phyloP scores from a whole-genome alignment of 2,113 vertebrate species.

The Cyanistes caeruleus region DNA sequence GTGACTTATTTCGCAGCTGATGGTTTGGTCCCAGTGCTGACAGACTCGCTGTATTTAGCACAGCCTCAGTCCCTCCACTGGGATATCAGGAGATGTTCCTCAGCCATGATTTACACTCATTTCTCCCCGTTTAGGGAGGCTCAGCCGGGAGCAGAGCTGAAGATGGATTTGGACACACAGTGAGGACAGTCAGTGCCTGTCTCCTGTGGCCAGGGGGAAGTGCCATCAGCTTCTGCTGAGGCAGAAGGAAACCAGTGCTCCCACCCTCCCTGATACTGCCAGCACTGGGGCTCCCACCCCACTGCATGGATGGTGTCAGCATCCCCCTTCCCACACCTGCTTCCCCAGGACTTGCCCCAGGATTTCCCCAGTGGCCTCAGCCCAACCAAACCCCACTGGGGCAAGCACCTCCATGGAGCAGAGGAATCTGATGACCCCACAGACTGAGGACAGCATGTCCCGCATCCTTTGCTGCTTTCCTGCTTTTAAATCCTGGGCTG shows the following conservation, averaged over 20 bases:
- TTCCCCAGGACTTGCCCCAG: background rate
- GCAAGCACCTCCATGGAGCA: rapidly evolving
- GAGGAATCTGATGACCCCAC: rapidly evolving
- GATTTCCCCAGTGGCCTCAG: background rate
- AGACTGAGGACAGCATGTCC: background rate
- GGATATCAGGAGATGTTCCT: background rate
- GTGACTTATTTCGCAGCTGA: background rate
- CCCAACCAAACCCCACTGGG: rapidly evolving
- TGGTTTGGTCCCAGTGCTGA: background rate
- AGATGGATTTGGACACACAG: background rate
- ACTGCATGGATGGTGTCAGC: rapidly evolving
- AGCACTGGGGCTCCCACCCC: background rate
- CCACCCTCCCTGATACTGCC: background rate
- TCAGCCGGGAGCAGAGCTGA: background rate
- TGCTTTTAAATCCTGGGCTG: background rate
- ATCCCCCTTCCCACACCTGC: background rate
- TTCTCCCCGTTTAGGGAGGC: background rate
- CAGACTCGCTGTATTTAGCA: background rate
- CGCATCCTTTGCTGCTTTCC: background rate
- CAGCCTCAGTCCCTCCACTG: background rate
- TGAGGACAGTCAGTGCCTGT: rapidly evolving
- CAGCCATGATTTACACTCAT: background rate
- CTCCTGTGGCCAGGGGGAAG: background rate
- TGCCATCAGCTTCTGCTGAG: background rate
- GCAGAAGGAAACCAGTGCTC: background rate